Base-by-base conservation (phyloP, 1,140 invertebrate species). In the Venturia canescens region DNA sequence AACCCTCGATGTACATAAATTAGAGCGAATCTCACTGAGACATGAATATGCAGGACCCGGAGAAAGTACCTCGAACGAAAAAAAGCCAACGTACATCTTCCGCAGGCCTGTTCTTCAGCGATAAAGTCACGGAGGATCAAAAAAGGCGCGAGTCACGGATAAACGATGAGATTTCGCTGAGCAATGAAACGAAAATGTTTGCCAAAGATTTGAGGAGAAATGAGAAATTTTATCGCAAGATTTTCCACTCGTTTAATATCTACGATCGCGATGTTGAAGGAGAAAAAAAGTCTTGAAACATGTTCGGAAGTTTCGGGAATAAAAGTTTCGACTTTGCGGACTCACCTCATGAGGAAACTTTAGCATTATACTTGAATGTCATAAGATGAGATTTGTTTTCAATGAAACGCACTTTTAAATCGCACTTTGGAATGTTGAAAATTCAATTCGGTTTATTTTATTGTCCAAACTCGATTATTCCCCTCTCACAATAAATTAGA, bases 361-460 rank as follows among this genome's bases (percentile, higher is more conserved):
- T 89, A 84, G 86, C 89, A 90, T 90, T 89, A 90, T 90, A 90
- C 78, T 88, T 85, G 83, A 29, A 79, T 86, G 81, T 80, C 80
- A 84, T 57, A 80, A n/a, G 70, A 72, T 72, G 23, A 48, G 38
- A 31, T 7, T 26, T 66, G n/a, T 15, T n/a, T 23, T 27, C 1
- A 29, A 66, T 79, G 69, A 75, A 29, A 50, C 48, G 74, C 76
- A 27, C 21, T 27, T 48, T 7, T 21, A 66, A 29, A 29, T 11
- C 38, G 27, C 74, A 69, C 78, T 74, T 29, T 71, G 3, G 27
- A 29, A 29, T 31, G 16, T 50, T 34, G 18, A 75, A 29, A 4
- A 57, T 11, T 21, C 38, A 57, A n/a, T 53, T 63, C n/a, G 1
- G 63, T 21, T n/a, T 3, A 6, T 18, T 34, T 76, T 34, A 34